phyloP scores from a whole-genome alignment of 2,888 invertebrate genomes.

The Synanthedon andrenaeformis region DNA sequence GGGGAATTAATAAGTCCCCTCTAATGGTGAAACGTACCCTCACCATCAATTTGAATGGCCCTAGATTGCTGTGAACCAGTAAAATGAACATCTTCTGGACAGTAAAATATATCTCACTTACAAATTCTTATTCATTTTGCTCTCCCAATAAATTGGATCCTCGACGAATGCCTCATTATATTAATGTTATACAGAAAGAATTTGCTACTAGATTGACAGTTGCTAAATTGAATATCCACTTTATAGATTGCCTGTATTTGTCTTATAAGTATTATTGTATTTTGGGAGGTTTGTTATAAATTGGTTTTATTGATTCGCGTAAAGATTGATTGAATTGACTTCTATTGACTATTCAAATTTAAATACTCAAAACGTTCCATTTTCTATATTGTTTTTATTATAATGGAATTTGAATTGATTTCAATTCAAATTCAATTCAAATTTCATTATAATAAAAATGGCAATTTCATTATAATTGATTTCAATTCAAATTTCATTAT shows the following conservation, averaged over 20 bases:
- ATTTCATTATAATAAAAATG: too few species aligned
- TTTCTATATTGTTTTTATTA: too few species aligned
- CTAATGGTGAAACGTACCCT: constrained; percentile 70
- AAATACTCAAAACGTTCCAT: too few species aligned
- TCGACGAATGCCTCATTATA: constrained; percentile 36
- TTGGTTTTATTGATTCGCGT: too few species aligned
- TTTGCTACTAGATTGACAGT: constrained; percentile 10
- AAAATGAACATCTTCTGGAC: constrained; percentile 45
- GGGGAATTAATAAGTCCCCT: constrained; percentile 70
- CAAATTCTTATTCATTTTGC: constrained; percentile 51
- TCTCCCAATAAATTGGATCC: constrained; percentile 45
- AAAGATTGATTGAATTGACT: too few species aligned
- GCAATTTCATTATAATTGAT: too few species aligned
- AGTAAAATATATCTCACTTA: constrained; percentile 58
- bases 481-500: too few species aligned
- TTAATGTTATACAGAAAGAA: constrained; percentile 23
- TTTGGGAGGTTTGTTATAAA: too few species aligned
- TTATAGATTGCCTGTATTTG: constrained; percentile 9
- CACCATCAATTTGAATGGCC: constrained; percentile 68
- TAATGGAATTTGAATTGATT: too few species aligned
- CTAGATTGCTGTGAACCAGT: constrained; percentile 56
- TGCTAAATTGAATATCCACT: constrained; percentile 13
- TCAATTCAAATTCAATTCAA: too few species aligned
- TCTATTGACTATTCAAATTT: too few species aligned
- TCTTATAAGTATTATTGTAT: constrained; percentile 2